Base-by-base conservation (phyloP, 2,888 invertebrate species). In the Trichogramma dendrolimi region DNA sequence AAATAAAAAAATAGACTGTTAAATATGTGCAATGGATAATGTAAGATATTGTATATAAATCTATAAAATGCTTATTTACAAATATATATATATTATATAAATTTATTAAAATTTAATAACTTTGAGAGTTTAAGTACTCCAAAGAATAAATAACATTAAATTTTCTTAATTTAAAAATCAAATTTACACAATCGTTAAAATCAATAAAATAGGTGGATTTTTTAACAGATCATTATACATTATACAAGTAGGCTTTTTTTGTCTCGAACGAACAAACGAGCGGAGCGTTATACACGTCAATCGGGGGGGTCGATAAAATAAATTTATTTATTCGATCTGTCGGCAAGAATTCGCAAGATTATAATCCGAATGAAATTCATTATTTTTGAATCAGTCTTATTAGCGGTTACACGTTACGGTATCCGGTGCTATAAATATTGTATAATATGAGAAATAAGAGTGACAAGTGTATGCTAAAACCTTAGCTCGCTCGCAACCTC, bases 1-100 rank as follows among this genome's bases (percentile, higher is more conserved):
- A 40, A 57, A 59, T 63, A 60, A 66, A 66, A 65, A 66, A 61
- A 63, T 66, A 66, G 59, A 51, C 50, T 63, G 38, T 61, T 58
- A 58, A 58, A 58, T 44, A 59, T 57, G 59, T 59, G 63, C 56
- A 65, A 57, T 27, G 27, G 27, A 27, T 27, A 27, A 27, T 27
- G 27, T 27, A 27, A 27, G 27, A 27, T 27, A 27, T 27, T 27
- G 27, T 27, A 27, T 27, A 27, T 57, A 58, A 40, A 66, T 43
- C 52, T 57, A 63, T 10, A 27, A 7, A 39, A 50, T 58, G 55
- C 46, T 61, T 59, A 63, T 63, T 54, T 63, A 60, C 63, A 66
- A 60, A 66, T 43, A 54, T 54, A 41, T 41, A 60, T 49, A 62
- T 54, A 48, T 57, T 48, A 60, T 60, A 42, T 55, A 39, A 53